Conservation (phyloP, 2,888 invertebrate genomes). For the Drosophila tripunctata region DNA sequence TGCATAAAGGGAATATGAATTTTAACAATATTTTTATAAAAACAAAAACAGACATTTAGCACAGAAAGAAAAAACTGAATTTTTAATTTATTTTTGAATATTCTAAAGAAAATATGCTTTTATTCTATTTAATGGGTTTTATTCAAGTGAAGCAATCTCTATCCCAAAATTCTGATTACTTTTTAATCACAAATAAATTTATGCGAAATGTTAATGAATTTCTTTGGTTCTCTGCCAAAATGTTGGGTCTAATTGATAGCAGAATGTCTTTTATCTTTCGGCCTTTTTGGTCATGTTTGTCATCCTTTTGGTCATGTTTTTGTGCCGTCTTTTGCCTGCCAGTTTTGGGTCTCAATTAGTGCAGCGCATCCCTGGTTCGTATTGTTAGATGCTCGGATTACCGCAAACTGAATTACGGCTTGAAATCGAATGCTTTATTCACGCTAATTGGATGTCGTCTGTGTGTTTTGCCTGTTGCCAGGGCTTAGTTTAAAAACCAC, state of each 20-base stretch:
- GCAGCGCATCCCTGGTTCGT: conserved; percentile 8
- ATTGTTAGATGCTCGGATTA: conserved; percentile 14
- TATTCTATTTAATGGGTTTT: no score
- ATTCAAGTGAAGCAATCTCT: no score
- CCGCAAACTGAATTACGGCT: conserved; percentile 22
- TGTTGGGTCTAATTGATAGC: neutral
- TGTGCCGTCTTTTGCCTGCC: neutral
- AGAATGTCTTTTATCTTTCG: conserved; percentile 11
- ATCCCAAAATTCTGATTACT: no score
- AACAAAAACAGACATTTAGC: no score
- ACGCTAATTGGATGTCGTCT: conserved; percentile 36
- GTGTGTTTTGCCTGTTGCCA: neutral
- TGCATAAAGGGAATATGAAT: neutral
- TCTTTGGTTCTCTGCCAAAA: neutral
- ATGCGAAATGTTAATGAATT: neutral
- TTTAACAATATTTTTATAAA: neutral
- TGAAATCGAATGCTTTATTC: conserved; percentile 41
- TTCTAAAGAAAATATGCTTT: no score
- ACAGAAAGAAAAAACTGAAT: no score
- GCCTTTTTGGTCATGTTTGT: neutral
- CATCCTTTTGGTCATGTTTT: neutral
- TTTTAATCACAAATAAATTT: neutral
- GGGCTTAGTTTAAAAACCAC: neutral
- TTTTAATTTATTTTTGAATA: no score
- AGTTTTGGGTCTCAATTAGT: conserved; percentile 9